A percentile compares a stretch with the other conserved stretches of the same genome.
Conservation (phyloP, 2,888 invertebrate species). For the Drosophila putrida region DNA sequence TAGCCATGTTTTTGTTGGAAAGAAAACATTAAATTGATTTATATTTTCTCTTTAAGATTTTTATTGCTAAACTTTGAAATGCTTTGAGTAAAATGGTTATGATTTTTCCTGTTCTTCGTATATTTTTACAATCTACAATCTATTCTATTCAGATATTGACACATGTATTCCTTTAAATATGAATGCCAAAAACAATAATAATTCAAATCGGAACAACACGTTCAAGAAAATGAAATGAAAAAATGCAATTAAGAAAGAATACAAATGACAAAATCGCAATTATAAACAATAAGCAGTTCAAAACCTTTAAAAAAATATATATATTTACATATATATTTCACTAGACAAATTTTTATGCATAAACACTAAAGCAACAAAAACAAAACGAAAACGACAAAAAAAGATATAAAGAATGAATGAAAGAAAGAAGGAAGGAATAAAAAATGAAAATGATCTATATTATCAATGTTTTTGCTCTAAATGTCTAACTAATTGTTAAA, state of each 20-base stretch:
- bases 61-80: constrained; percentile 14
- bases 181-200: constrained; percentile 69
- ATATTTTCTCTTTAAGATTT: neutral
- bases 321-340: constrained; percentile 75
- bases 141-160: constrained; percentile 53
- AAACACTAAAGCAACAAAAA: constrained; percentile 48
- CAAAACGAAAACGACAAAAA: constrained; percentile 23
- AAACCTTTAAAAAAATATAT: constrained; percentile 60
- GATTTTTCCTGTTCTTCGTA: constrained; percentile 11
- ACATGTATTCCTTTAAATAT: constrained; percentile 37
- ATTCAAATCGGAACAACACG: constrained; percentile 43
- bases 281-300: constrained; percentile 80
- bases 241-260: constrained; percentile 65
- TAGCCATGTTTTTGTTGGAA: neutral
- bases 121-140: constrained; percentile 25
- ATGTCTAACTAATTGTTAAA: constrained; percentile 81
- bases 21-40: neutral
- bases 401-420: constrained; percentile 24
- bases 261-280: constrained; percentile 76
- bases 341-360: constrained; percentile 78
- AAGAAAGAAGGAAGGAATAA: constrained; percentile 35
- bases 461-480: constrained; percentile 82
- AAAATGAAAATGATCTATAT: constrained; percentile 69
- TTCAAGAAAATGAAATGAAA: constrained; percentile 35
- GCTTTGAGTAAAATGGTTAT: constrained; percentile 4